phyloP scores from a whole-genome alignment of 2,888 invertebrate genomes.

The Phengaris alcon region DNA sequence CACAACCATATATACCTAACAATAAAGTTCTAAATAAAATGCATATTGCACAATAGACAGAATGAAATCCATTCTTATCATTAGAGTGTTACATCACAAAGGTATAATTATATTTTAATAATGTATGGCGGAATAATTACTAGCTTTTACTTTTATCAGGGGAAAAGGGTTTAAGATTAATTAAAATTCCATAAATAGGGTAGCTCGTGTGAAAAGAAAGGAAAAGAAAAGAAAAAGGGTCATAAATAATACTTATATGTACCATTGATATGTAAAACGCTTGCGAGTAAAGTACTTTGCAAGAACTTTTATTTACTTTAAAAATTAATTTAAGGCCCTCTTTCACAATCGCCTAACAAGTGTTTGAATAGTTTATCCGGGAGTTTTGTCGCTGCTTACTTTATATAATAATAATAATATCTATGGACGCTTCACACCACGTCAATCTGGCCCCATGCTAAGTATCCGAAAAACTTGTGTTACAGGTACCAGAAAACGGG shows the following conservation, averaged over 20 bases:
- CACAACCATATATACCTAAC: neutral
- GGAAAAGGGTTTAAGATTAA: constrained; percentile 13
- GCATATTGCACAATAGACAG: neutral
- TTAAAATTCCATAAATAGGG: constrained; percentile 9
- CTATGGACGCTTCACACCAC: no score
- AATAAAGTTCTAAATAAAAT: neutral
- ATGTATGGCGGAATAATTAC: constrained; percentile 11
- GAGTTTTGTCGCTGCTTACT: no score
- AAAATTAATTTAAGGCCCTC: neutral
- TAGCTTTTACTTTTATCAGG: constrained; percentile 3
- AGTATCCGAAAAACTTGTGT: no score
- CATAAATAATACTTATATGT: no score
- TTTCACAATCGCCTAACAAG: neutral
- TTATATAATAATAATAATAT: no score
- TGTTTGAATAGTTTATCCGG: no score
- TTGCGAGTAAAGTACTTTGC: neutral
- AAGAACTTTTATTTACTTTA: neutral
- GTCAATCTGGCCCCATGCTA: no score
- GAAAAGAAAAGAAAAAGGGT: neutral
- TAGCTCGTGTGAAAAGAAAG: neutral
- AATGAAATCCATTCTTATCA: constrained; percentile 25
- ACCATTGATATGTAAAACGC: neutral
- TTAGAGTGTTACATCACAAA: constrained; percentile 24
- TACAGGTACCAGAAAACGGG: no score
- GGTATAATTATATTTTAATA: constrained; percentile 23